phyloP scores from a whole-genome alignment of 2,797 vertebrate genomes.

The Neomorphus geoffroyi region DNA sequence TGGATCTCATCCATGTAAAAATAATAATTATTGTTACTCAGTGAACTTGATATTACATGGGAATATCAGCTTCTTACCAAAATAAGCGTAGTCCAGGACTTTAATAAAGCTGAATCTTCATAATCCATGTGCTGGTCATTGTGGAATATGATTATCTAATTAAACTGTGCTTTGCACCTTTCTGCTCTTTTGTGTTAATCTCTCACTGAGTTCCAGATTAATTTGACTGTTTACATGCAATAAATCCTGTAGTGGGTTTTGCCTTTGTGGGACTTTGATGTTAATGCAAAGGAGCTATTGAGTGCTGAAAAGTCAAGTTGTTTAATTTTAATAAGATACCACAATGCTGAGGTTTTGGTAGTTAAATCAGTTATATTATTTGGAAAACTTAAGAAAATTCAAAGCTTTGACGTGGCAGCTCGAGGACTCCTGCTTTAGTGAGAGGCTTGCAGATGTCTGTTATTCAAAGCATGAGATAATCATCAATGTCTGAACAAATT shows the following conservation, averaged over 20 bases:
- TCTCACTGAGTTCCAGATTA: slow-evolving; percentile 12
- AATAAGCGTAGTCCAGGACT: not conserved
- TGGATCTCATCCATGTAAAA: not conserved
- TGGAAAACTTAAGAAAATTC: not conserved
- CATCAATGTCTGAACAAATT: slow-evolving; percentile 12
- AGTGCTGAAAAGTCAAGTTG: slow-evolving; percentile 16
- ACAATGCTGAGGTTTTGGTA: slow-evolving; percentile 1
- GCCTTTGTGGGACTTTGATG: slow-evolving; percentile 26
- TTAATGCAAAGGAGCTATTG: slow-evolving; percentile 50
- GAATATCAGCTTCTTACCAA: not conserved
- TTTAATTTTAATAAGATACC: slow-evolving; percentile 36
- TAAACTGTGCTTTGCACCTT: slow-evolving; percentile 2
- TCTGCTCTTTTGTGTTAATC: not conserved
- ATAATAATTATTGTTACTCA: not conserved
- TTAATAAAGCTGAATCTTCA: slow-evolving; percentile 12
- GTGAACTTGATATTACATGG: not conserved
- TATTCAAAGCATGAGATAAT: slow-evolving; percentile 24
- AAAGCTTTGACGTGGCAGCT: not conserved
- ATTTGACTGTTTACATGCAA: slow-evolving; percentile 9
- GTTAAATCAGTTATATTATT: slow-evolving; percentile 16
- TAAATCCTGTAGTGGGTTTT: slow-evolving; percentile 31
- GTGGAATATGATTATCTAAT: slow-evolving; percentile 32
- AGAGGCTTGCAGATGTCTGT: slow-evolving; percentile 9
- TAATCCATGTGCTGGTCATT: not conserved
- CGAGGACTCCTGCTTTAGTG: not conserved